Conservation (phyloP, 2,113 vertebrate genomes). For the Recurvirostra avosetta region DNA sequence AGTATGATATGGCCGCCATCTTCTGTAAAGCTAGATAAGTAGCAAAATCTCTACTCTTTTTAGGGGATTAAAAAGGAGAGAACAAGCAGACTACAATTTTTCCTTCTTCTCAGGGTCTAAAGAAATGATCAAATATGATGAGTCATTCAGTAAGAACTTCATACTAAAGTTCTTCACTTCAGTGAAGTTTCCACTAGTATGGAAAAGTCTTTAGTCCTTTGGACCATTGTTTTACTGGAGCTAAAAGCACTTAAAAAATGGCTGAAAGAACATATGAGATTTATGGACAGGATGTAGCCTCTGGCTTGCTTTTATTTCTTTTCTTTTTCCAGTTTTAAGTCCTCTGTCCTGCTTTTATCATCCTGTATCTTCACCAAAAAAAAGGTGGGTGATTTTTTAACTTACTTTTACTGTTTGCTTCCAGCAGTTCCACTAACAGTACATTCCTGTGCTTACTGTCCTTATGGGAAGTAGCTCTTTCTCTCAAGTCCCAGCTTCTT, state of each 20-base stretch:
- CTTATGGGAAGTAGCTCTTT: background rate
- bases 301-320: background rate
- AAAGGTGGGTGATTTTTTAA: background rate
- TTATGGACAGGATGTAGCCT: background rate
- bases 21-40: background rate
- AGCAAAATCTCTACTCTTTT: background rate
- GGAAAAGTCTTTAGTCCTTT: background rate
- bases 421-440: background rate
- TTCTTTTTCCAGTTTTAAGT: background rate
- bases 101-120: background rate
- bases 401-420: background rate
- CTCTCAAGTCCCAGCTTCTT: background rate
- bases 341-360: background rate
- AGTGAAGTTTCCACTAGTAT: background rate
- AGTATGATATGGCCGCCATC: background rate
- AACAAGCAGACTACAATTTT: background rate
- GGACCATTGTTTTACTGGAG: background rate
- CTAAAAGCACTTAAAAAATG: background rate
- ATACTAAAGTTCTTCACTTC: background rate
- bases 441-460: background rate
- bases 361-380: background rate
- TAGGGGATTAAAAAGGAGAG: background rate
- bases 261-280: background rate
- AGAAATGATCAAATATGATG: background rate
- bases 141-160: constrained; percentile 1